These are phyloP conservation scores for Bubo blakistoni DNA, from an alignment of 2,113 vertebrate species.

Conservation along the genomic window DNA sequence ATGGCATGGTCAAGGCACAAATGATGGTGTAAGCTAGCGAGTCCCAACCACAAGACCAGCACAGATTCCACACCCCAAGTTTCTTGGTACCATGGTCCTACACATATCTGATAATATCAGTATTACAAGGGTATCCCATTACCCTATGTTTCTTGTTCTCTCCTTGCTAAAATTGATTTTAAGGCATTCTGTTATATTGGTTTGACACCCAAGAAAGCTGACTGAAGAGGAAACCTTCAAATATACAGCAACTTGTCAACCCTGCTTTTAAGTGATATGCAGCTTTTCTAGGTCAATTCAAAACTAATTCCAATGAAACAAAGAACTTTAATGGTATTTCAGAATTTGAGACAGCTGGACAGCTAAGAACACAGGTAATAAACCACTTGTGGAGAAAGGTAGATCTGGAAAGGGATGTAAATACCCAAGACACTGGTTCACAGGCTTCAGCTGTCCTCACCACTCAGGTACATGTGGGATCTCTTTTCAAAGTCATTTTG, in stretches of 20 bases:
- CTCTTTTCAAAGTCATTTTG: neutral
- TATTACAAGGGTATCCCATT: neutral
- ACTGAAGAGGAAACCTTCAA: neutral
- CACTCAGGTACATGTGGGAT: neutral
- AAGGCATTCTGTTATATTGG: neutral
- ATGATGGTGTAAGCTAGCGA: neutral
- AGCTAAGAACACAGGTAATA: neutral
- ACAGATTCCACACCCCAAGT: neutral
- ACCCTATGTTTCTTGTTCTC: neutral
- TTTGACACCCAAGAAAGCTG: neutral
- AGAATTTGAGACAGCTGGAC: neutral
- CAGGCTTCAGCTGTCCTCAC: neutral
- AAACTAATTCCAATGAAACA: neutral
- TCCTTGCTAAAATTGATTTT: neutral
- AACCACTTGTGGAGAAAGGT: neutral
- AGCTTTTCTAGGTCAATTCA: neutral
- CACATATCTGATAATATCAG: neutral
- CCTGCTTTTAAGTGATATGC: neutral
- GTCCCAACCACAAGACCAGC: neutral
- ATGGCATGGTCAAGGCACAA: neutral
- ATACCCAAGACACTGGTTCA: neutral
- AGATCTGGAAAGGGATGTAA: neutral
- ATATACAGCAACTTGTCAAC: neutral
- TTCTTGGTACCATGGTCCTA: neutral
- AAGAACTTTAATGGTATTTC: neutral